Base-by-base conservation (phyloP, 35 echinoderm and acorn worm species). In the Nesometra sesokonis region DNA sequence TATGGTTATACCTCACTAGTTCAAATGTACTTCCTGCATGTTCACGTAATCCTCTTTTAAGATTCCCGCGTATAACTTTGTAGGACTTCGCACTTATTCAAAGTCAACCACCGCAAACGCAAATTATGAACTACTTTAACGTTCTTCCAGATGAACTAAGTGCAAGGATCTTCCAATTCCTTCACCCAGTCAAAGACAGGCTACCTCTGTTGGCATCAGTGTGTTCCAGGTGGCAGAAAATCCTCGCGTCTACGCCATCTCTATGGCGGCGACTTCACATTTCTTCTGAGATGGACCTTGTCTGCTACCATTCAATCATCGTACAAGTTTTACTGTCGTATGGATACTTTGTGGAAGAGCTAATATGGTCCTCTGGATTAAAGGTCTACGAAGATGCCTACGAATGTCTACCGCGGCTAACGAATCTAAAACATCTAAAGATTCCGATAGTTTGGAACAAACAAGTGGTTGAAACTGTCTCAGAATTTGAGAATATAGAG, bases 361-460 rank as follows among this genome's bases (percentile, higher is more conserved):
- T 98, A 23, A 88, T 78, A 15, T 98, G 95, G 95, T 81, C 86
- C 47, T 52, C 89, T 7, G 92, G 92, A 9, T 89, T 87, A 17
- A 89, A 92, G 13, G 91, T 98, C 4, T 94, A 93, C 77, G 95
- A 98, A 84, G 93, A 90, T 8, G 76, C 86, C n/a, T 93, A 94
- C 67, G 81, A 84, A 67, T 80, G 93, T 13, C 89, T 98, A 39
- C 92, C 95, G 33, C 91, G 85, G 34, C 85, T 98, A 5, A 57
- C 84, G 0, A 88, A 84, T 35, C 52, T 98, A 19, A 89, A 89
- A 32, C 81, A 89, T 27, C 89, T 98, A 3, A 91, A 84, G 27
- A 52, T 98, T 17, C 95, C 95, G 17, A 94, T 98, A 33, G 83
- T 93, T 8, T 98, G 95, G 95, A 94, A 92, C 37, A 86, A 87